phyloP scores from a whole-genome alignment of 2,113 vertebrate genomes.

The sheep (Ovis aries) region DNA sequence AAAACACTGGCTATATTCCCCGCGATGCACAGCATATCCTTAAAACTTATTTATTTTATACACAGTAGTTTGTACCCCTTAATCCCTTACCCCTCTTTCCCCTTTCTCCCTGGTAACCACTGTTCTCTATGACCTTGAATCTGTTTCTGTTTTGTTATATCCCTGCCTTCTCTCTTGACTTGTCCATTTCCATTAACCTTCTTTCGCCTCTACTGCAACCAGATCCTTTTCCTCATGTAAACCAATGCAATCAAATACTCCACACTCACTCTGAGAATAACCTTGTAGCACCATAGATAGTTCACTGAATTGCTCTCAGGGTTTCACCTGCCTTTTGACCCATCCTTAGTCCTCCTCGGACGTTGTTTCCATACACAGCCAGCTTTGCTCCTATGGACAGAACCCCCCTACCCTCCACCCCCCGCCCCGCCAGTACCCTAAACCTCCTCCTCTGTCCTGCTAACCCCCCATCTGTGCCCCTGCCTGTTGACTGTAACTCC shows the following conservation, averaged over 20 bases:
- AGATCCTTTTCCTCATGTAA: neutral
- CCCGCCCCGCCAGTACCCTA: neutral
- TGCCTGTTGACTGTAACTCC: neutral
- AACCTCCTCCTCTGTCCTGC: neutral
- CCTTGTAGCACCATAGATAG: neutral
- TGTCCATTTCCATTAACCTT: neutral
- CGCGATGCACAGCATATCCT: neutral
- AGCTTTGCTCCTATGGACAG: neutral
- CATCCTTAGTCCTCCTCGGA: neutral
- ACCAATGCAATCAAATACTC: neutral
- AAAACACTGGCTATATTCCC: neutral
- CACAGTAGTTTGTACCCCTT: neutral
- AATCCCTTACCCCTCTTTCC: neutral
- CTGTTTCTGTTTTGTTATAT: neutral
- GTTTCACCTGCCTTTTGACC: neutral
- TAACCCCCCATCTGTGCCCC: accelerated
- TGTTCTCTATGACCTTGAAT: neutral
- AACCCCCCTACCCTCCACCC: neutral
- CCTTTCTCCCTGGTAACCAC: neutral
- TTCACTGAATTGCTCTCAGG: neutral
- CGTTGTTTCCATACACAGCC: too few relatives aligned
- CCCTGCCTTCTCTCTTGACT: neutral
- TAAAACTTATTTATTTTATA: neutral
- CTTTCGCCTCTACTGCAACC: neutral
- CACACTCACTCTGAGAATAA: neutral